Evolutionary conservation across 2,113 vertebrate species (phyloP).

Genomic region (Archilochus colubris): DNA sequence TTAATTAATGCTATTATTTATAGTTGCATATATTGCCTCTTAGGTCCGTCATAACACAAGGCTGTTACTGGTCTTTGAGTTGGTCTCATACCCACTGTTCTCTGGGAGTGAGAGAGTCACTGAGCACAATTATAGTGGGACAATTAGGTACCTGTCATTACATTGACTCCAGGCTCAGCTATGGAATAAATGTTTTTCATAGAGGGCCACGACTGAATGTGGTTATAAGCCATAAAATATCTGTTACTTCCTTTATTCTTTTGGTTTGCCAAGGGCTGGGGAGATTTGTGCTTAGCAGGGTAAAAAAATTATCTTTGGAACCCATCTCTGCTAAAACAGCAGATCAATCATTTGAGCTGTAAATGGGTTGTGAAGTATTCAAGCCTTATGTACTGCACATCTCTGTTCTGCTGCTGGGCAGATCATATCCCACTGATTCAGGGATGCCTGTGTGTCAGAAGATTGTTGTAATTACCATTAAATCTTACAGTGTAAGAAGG

Average conservation of each 20-base stretch:
- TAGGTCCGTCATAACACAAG: background rate
- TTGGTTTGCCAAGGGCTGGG: background rate
- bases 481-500: background rate
- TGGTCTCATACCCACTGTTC: background rate
- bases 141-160: background rate
- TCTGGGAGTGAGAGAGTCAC: background rate
- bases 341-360: background rate
- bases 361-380: background rate
- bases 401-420: background rate
- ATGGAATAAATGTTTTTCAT: slow-evolving; percentile 17
- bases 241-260: slow-evolving; percentile 15
- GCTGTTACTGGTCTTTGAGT: background rate
- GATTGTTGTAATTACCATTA: background rate
- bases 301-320: slow-evolving; percentile 1
- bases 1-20: background rate
- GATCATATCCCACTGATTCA: background rate
- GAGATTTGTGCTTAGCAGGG: slow-evolving; percentile 36
- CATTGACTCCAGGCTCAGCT: background rate
- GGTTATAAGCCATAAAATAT: slow-evolving; percentile 28
- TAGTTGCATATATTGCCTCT: background rate
- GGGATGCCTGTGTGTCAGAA: background rate
- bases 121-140: background rate
- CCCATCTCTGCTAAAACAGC: background rate
- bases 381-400: background rate
- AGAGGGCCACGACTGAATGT: background rate